Evolutionary conservation across 2,113 vertebrate genomes (phyloP).

Genomic region (Morphnarchus princeps): DNA sequence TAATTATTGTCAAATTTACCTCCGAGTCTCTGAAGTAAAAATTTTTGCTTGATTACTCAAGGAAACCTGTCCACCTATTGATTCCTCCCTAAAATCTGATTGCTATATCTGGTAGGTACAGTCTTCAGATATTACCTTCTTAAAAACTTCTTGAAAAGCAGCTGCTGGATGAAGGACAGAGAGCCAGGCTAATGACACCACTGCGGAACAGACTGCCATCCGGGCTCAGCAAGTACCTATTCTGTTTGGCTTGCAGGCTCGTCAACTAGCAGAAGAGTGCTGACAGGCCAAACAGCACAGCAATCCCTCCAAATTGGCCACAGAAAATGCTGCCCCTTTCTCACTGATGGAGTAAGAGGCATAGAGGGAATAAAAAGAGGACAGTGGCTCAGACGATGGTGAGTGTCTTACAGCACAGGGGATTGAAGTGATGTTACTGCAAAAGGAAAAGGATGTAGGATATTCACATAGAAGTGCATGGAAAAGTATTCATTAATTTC

Average conservation of each 20-base stretch:
- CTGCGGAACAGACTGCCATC: background rate
- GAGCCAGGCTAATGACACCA: background rate
- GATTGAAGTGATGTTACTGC: background rate
- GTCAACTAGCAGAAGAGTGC: background rate
- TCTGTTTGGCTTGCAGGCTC: background rate
- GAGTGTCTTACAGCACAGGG: background rate
- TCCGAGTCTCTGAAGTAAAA: background rate
- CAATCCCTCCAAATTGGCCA: background rate
- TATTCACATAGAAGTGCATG: background rate
- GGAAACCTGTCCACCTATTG: background rate
- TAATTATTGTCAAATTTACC: background rate
- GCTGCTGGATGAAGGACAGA: background rate
- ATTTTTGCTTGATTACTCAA: background rate
- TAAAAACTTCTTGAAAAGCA: background rate
- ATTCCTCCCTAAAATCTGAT: background rate
- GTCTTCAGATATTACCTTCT: background rate
- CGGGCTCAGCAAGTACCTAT: fast-evolving
- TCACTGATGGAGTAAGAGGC: background rate
- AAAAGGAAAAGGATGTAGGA: background rate
- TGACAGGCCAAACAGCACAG: background rate
- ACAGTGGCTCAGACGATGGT: background rate
- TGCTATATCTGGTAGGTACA: background rate
- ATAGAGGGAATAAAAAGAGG: background rate
- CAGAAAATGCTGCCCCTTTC: background rate
- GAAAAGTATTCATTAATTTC: background rate